These are phyloP conservation scores for Spea hammondii DNA, from an alignment of 2,797 vertebrate species.

Conservation along the genomic window DNA sequence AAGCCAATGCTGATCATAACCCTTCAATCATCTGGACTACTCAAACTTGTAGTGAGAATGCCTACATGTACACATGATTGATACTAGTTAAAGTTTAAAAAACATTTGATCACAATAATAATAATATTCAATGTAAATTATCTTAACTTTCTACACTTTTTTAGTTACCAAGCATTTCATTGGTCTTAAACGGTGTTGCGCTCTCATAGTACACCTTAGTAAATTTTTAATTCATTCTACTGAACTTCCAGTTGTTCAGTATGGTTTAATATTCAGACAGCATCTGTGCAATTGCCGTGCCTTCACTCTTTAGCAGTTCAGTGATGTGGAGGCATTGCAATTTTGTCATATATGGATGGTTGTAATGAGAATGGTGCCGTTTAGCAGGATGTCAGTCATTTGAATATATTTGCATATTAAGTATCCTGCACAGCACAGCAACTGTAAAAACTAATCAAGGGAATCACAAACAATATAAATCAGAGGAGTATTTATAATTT, in stretches of 20 bases:
- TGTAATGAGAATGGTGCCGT: conserved; percentile 51
- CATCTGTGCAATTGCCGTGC: conserved; percentile 45
- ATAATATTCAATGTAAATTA: too few species aligned
- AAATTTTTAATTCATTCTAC: conserved; percentile 11
- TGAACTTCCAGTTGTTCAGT: conserved; percentile 32
- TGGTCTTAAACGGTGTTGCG: too few species aligned
- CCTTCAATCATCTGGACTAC: too few species aligned
- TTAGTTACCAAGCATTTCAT: too few species aligned
- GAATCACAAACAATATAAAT: conserved; percentile 50
- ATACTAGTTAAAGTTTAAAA: too few species aligned
- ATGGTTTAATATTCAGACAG: conserved; percentile 44
- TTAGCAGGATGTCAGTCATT: conserved; percentile 52
- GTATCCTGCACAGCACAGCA: conserved; percentile 32
- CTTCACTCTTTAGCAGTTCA: conserved; percentile 41
- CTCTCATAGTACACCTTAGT: neutral
- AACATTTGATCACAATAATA: too few species aligned
- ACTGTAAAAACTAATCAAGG: conserved; percentile 52
- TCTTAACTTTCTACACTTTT: too few species aligned
- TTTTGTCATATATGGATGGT: conserved; percentile 53
- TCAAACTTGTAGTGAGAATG: too few species aligned
- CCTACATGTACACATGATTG: too few species aligned
- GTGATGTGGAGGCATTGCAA: conserved; percentile 33
- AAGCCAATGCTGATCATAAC: too few species aligned
- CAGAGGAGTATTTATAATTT: conserved; percentile 45
- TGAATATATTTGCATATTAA: conserved; percentile 52